These are phyloP conservation scores for Sesamia nonagrioides DNA, from an alignment of 1,140 invertebrate genomes.

Conservation along the genomic window DNA sequence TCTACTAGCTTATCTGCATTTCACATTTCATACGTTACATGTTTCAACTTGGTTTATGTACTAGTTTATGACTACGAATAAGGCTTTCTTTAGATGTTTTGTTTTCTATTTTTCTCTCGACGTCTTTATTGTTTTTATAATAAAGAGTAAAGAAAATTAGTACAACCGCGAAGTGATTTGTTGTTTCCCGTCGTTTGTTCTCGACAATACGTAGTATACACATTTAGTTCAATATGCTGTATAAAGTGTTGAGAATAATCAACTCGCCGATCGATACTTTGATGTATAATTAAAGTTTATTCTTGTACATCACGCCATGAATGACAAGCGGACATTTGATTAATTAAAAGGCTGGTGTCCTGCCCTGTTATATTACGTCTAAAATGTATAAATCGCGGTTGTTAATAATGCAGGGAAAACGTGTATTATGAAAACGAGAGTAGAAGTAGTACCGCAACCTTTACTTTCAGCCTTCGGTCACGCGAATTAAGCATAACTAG, in stretches of 20 bases:
- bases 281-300: slow-evolving; percentile 33
- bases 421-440: slow-evolving; percentile 30
- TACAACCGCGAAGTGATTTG: slow-evolving; percentile 1
- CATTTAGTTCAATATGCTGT: slow-evolving; percentile 5
- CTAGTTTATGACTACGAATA: neutral
- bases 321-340: slow-evolving; percentile 24
- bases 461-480: slow-evolving; percentile 33
- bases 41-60: neutral
- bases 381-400: slow-evolving; percentile 22
- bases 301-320: slow-evolving; percentile 30
- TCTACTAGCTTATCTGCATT: slow-evolving; percentile 22
- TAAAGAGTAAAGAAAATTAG: slow-evolving; percentile 1
- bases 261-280: slow-evolving; percentile 33
- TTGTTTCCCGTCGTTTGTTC: slow-evolving; percentile 17
- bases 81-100: neutral
- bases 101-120: neutral
- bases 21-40: slow-evolving; percentile 4
- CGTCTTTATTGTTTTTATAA: slow-evolving; percentile 5
- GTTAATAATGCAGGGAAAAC: slow-evolving; percentile 26
- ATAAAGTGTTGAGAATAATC: slow-evolving; percentile 32
- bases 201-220: neutral
- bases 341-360: slow-evolving; percentile 37
- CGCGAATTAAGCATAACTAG: slow-evolving; percentile 43
- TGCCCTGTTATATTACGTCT: slow-evolving; percentile 15
- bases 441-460: slow-evolving; percentile 7